Percentiles rank a stretch among this genome's conserved stretches.
These are phyloP conservation scores for Eupithecia inturbata DNA, from an alignment of 2,888 invertebrate genomes.

Conservation along the genomic window DNA sequence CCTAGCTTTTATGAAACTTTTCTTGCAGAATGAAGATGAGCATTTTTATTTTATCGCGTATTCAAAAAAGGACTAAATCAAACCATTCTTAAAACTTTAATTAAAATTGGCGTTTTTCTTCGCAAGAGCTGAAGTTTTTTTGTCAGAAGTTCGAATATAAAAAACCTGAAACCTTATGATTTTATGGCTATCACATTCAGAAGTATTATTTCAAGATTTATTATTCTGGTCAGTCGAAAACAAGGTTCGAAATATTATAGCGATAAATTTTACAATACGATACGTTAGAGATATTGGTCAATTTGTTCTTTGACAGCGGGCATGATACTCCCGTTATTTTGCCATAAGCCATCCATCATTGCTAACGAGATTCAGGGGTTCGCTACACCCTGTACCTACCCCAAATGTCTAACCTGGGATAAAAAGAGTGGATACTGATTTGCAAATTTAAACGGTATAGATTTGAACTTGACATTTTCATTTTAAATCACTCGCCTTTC, in stretches of 20 bases:
- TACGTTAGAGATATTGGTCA: conserved; percentile 50
- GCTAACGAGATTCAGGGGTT: conserved; percentile 60
- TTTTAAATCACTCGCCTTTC: conserved; percentile 15
- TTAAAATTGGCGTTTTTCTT: conserved; percentile 11
- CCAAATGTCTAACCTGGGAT: conserved; percentile 26
- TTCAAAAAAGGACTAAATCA: conserved; percentile 4
- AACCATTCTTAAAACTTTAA: conserved; percentile 11
- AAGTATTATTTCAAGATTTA: neutral
- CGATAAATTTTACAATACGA: conserved; percentile 45
- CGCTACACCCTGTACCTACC: conserved; percentile 21
- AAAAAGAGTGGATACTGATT: conserved; percentile 36
- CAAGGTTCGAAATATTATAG: conserved; percentile 31
- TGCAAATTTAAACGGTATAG: conserved; percentile 45
- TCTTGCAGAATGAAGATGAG: conserved; percentile 28
- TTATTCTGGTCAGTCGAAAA: conserved; percentile 15
- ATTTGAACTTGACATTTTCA: conserved; percentile 54
- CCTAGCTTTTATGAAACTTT: conserved; percentile 11
- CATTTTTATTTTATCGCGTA: conserved; percentile 15
- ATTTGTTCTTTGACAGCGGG: conserved; percentile 52
- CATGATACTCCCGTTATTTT: conserved; percentile 45
- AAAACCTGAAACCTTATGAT: neutral
- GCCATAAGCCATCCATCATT: conserved; percentile 59
- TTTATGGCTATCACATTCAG: neutral
- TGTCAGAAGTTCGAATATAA: conserved; percentile 3
- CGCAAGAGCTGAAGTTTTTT: conserved; percentile 5